These are phyloP conservation scores for Macroramphosus scolopax DNA, from an alignment of 2,797 vertebrate genomes.

Conservation along the genomic window DNA sequence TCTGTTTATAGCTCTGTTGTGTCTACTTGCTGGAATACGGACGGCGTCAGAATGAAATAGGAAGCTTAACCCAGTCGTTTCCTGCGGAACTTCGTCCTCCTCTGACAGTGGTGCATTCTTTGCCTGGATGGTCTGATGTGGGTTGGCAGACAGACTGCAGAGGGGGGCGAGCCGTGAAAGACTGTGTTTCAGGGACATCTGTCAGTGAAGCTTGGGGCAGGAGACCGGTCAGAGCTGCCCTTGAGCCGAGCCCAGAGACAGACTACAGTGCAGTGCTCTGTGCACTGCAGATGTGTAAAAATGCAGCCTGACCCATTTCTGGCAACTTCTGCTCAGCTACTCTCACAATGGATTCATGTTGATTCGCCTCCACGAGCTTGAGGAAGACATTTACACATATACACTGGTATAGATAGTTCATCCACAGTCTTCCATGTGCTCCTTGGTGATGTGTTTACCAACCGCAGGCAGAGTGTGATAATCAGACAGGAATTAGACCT, in stretches of 20 bases:
- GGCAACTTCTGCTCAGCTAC: conserved; percentile 37
- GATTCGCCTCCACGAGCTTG: no score
- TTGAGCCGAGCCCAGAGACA: conserved; percentile 28
- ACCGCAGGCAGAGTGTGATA: no score
- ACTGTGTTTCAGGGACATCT: conserved; percentile 67
- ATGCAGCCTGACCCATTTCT: conserved; percentile 36
- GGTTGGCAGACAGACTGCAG: conserved; percentile 58
- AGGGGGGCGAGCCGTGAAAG: conserved; percentile 49
- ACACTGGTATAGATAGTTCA: no score
- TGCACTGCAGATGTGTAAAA: conserved; percentile 57
- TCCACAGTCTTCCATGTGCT: no score
- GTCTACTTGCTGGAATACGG: conserved; percentile 45
- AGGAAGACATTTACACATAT: no score
- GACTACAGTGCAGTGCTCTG: conserved; percentile 57
- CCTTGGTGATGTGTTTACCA: no score
- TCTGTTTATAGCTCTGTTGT: conserved; percentile 53
- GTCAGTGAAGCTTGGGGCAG: conserved; percentile 49
- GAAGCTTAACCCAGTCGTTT: conserved; percentile 62
- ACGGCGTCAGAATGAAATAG: conserved; percentile 48
- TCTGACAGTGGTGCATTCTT: conserved; percentile 64
- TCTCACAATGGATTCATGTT: no score
- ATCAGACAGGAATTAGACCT: no score
- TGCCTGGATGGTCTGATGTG: conserved; percentile 48
- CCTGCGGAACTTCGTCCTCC: conserved; percentile 50
- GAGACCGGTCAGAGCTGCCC: conserved; percentile 38